Conservation (phyloP, 2,888 invertebrate species). For the Tholera decimalis region DNA sequence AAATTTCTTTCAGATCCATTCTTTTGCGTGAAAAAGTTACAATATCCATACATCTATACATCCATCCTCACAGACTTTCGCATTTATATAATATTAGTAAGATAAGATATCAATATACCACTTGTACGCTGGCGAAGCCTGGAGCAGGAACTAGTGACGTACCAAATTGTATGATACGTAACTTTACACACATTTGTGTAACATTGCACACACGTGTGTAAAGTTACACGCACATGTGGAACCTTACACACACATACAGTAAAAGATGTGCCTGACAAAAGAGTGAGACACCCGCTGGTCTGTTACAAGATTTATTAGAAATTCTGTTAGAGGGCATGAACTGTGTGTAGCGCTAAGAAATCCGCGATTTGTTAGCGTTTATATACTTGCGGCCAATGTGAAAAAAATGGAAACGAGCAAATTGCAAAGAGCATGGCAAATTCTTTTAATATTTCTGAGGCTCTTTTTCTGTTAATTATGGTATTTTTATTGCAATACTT, state of each 20-base stretch:
- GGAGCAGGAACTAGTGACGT: neutral
- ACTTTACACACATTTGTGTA: neutral
- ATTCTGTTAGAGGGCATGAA: conserved; percentile 45
- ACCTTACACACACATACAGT: conserved; percentile 3
- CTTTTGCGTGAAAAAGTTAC: no score
- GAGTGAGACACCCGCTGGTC: conserved; percentile 32
- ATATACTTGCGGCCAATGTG: no score
- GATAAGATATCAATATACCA: neutral
- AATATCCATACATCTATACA: no score
- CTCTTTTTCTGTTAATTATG: no score
- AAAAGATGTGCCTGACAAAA: conserved; percentile 23
- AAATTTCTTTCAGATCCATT: no score
- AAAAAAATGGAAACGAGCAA: no score
- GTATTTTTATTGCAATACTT: no score
- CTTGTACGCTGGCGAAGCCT: neutral
- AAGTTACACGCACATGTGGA: neutral
- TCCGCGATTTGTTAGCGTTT: conserved; percentile 13
- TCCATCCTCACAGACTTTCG: no score
- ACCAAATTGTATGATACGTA: no score
- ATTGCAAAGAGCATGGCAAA: no score
- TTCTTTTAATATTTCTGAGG: no score
- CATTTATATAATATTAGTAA: no score
- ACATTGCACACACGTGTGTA: neutral
- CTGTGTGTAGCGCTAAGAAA: conserved; percentile 27
- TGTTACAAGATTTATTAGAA: conserved; percentile 55